Percentiles rank a stretch among this genome's conserved stretches.
Conservation (phyloP, 2,797 vertebrate species). For the Chaetophractus vellerosus region DNA sequence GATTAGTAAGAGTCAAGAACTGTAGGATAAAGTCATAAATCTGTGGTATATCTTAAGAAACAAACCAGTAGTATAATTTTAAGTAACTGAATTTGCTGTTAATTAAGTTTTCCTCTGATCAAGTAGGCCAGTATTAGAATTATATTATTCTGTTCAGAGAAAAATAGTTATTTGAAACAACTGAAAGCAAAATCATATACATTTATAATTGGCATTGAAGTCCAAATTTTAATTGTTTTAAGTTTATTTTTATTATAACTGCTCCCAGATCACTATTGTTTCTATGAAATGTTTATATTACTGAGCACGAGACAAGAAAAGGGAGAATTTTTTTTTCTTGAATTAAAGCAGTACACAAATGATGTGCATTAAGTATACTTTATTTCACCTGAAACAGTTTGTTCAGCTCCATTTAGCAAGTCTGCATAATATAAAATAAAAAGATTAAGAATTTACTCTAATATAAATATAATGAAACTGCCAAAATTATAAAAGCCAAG, state of each 20-base stretch:
- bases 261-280: not conserved
- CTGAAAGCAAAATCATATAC: not conserved
- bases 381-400: conserved; percentile 18
- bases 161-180: conserved; percentile 17
- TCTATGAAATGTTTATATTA: not conserved
- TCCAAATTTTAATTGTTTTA: not conserved
- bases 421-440: not conserved
- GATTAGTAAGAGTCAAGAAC: conserved; percentile 66
- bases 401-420: not conserved
- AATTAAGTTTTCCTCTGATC: not conserved
- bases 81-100: conserved; percentile 27
- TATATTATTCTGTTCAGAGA: not conserved
- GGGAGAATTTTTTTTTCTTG: not conserved
- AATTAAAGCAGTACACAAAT: not conserved
- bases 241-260: not conserved
- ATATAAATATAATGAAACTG: not conserved
- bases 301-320: not conserved
- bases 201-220: not conserved
- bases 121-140: conserved; percentile 30
- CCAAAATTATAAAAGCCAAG: not conserved
- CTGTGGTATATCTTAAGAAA: not conserved
- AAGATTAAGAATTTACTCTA: not conserved
- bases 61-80: not conserved
- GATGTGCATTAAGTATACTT: not conserved
- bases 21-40: conserved; percentile 6